Base-by-base conservation (phyloP, 2,113 vertebrate genomes). In the Pelvicachromis taeniatus region DNA sequence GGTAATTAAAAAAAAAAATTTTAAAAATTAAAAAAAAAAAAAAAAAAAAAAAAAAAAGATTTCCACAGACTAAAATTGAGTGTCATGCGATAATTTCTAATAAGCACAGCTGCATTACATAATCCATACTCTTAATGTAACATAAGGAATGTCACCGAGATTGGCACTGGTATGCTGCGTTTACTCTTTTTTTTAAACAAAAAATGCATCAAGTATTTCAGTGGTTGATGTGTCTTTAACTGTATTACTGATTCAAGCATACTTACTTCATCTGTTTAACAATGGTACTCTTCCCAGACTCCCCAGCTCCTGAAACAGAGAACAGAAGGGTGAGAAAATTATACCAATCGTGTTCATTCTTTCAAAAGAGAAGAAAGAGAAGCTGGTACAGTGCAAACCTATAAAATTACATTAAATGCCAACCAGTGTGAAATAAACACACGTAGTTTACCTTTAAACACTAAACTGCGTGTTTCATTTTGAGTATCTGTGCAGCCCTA, bases 251-350 rank as follows among this genome's bases (percentile, higher is more conserved):
- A 29, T 12, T 65, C 29, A 31, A 29, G 53, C 29, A 9, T 9
- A 97, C 98, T 97, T 97, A 99, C 98, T 99, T 99, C 98, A 99
- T 99, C 93, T 99, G 98, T 95, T 99, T 99, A 61, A 99, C 98
- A 95, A 99, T 99, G 68, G 98, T 99, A 91, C 98, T 99, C 95
- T 99, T 99, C 5, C 98, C 98, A 4, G 98, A 99, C 93, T 99
- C 98, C 33, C 98, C 98, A 95, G 98, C 97, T 95, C 98, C 98
- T 99, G 92, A 87, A 95, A 96, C 77, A 93, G 38, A 42, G 35
- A 81, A 35, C 77, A 88, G 16, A 81, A 13, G 61, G 33, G 19
- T 29, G 9, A 91, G 29, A 86, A 48, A n/a, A 63, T 33, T n/a
- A 55, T 8, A 42, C 23, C 29, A 26, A 48, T 14, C 7, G 31